Percentiles rank a stretch among this genome's conserved stretches.
phyloP scores from a whole-genome alignment of 2,113 vertebrate species.

The Plecotus auritus region DNA sequence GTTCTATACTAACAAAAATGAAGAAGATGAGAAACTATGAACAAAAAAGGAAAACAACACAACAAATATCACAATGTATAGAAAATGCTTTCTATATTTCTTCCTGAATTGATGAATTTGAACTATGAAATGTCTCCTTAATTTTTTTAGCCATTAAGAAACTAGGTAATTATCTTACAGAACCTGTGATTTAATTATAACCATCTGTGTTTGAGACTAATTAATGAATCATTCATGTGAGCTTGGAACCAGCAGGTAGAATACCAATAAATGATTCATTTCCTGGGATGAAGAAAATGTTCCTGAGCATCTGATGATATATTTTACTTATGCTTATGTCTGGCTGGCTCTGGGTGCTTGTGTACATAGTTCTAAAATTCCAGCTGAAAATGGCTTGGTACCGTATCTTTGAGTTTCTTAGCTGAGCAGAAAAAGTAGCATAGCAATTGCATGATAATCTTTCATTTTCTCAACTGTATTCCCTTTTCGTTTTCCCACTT shows the following conservation, averaged over 20 bases:
- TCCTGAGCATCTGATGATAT: background rate
- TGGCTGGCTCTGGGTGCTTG: background rate
- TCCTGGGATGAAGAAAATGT: conserved; percentile 34
- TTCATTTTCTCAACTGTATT: background rate
- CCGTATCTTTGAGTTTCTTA: background rate
- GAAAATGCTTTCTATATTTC: background rate
- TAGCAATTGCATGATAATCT: background rate
- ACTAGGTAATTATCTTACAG: conserved; percentile 37
- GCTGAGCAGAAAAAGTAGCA: background rate
- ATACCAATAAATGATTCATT: conserved; percentile 69
- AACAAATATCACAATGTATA: background rate
- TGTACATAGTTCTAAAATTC: background rate
- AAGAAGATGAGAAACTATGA: background rate
- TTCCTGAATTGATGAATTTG: background rate
- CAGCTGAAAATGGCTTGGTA: background rate
- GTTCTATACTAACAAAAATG: background rate
- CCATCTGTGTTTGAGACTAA: conserved; percentile 50
- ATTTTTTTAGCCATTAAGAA: conserved; percentile 35
- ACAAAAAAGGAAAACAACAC: background rate
- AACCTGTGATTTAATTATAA: conserved; percentile 64
- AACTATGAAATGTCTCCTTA: background rate
- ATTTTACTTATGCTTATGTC: background rate
- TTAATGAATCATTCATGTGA: conserved; percentile 64
- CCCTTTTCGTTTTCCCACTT: background rate
- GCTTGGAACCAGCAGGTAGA: conserved; percentile 72